These are phyloP conservation scores for Rallus crepitans DNA, from an alignment of 2,797 vertebrate species.

Conservation along the genomic window DNA sequence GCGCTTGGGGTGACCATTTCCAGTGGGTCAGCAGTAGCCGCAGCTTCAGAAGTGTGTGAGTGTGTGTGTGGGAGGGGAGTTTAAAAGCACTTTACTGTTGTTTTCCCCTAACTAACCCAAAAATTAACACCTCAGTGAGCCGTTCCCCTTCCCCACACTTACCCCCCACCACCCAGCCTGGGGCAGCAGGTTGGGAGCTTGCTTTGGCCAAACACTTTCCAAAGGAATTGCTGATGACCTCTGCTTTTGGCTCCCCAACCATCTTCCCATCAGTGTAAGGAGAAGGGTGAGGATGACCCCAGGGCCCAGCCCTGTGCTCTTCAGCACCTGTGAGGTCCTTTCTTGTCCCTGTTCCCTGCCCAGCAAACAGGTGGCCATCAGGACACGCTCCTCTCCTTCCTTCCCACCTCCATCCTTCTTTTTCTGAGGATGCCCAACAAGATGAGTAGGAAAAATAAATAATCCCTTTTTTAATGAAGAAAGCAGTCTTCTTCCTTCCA, in stretches of 20 bases:
- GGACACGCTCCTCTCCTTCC: not conserved
- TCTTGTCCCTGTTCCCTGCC: not conserved
- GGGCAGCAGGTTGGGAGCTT: not conserved
- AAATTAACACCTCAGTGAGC: not conserved
- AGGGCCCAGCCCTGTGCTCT: not conserved
- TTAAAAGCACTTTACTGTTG: not conserved
- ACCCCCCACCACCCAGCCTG: too few relatives aligned
- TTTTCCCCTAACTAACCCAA: not conserved
- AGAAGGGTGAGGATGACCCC: not conserved
- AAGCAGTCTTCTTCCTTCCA: slow-evolving; percentile 2
- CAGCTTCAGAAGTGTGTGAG: not conserved
- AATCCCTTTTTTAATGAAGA: not conserved
- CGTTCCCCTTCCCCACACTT: not conserved
- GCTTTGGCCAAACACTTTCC: not conserved
- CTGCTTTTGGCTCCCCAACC: not conserved
- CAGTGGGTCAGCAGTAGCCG: accelerated
- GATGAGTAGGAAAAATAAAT: not conserved
- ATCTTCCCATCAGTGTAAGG: not conserved
- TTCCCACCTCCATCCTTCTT: not conserved
- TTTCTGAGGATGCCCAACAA: not conserved
- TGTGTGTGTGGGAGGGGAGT: not conserved
- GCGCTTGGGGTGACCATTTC: accelerated
- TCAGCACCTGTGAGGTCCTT: not conserved
- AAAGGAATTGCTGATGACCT: not conserved
- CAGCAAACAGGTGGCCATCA: not conserved